Percentiles rank a stretch among this genome's conserved stretches.
phyloP scores from a whole-genome alignment of 1,140 invertebrate species.

The Ceratitis capitata region DNA sequence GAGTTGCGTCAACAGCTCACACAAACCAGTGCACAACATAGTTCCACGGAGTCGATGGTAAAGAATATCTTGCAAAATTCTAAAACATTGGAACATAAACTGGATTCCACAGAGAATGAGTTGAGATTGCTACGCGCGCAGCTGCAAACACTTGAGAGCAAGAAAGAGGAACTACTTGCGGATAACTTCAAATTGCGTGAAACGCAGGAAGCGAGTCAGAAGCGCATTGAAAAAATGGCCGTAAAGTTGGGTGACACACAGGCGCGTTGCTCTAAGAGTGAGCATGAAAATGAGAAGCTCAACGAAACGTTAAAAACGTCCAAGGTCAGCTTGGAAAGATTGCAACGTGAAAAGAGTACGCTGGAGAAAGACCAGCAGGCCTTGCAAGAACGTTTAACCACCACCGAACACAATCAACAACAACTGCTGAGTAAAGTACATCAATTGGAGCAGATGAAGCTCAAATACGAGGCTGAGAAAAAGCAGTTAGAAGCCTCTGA shows the following conservation, averaged over 20 bases:
- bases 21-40: constrained; percentile 25
- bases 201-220: constrained; percentile 28
- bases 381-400: constrained; percentile 40
- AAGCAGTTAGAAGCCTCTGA: constrained; percentile 41
- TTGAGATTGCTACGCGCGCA: neutral
- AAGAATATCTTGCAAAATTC: constrained; percentile 42
- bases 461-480: constrained; percentile 27
- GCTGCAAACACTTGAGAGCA: constrained; percentile 33
- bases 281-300: constrained; percentile 42
- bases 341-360: constrained; percentile 45
- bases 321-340: constrained; percentile 10
- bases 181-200: constrained; percentile 45
- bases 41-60: constrained; percentile 31
- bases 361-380: constrained; percentile 38
- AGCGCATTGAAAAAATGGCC: constrained; percentile 48
- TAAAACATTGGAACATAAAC: constrained; percentile 7
- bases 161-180: constrained; percentile 19
- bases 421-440: constrained; percentile 34
- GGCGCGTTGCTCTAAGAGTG: constrained; percentile 43
- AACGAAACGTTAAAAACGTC: neutral
- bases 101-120: constrained; percentile 38
- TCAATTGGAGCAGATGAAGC: constrained; percentile 37
- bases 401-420: constrained; percentile 40
- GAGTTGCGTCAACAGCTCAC: constrained; percentile 40
- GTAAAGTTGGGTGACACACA: constrained; percentile 48